Evolutionary conservation across 2,888 invertebrate genomes (phyloP).

Genomic region (Neelides folsomi): DNA sequence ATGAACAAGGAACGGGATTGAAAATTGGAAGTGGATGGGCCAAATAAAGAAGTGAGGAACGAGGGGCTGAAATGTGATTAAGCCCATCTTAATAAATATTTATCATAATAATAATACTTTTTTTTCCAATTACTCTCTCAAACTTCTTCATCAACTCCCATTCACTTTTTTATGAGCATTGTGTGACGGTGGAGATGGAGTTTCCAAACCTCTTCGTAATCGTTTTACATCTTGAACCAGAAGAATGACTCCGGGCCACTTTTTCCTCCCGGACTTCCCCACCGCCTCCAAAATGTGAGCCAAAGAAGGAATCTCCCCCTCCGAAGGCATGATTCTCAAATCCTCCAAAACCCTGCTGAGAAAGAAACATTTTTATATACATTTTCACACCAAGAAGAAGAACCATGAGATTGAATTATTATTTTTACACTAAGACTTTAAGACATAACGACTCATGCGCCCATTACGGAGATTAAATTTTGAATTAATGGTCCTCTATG

Average conservation of each 20-base stretch:
- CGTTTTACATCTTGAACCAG: slow-evolving; percentile 33
- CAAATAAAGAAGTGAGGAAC: too few species aligned
- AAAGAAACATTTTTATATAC: slow-evolving; percentile 34
- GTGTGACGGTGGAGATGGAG: slow-evolving; percentile 36
- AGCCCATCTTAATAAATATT: too few species aligned
- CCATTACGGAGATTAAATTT: not conserved
- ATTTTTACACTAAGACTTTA: not conserved
- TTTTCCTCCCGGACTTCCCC: slow-evolving; percentile 10
- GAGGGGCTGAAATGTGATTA: too few species aligned
- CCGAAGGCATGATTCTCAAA: slow-evolving; percentile 34
- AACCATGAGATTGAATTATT: not conserved
- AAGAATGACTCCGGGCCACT: slow-evolving; percentile 10
- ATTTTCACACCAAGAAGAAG: not conserved
- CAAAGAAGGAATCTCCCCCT: slow-evolving; percentile 36
- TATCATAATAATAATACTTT: too few species aligned
- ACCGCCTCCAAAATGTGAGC: slow-evolving; percentile 32
- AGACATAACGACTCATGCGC: not conserved
- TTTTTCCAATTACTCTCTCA: too few species aligned
- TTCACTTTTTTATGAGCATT: slow-evolving; percentile 34
- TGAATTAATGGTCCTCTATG: too few species aligned
- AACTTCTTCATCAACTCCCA: too few species aligned
- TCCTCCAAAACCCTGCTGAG: slow-evolving; percentile 34
- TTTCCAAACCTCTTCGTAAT: slow-evolving; percentile 36
- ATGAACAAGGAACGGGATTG: too few species aligned
- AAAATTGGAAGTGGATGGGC: too few species aligned